These are phyloP conservation scores for Hecatera dysodea DNA, from an alignment of 2,888 invertebrate genomes.

Conservation along the genomic window DNA sequence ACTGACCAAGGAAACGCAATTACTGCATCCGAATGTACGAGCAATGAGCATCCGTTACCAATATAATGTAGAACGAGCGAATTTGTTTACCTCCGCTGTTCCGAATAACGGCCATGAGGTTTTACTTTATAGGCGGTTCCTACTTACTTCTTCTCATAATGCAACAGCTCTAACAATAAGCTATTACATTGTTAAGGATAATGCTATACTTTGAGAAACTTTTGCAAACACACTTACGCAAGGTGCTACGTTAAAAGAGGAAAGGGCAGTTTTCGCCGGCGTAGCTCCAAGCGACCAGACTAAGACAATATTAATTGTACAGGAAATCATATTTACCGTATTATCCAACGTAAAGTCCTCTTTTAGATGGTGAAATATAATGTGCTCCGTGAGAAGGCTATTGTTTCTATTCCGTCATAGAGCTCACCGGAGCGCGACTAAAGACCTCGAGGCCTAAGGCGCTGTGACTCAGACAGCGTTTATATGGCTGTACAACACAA, in stretches of 20 bases:
- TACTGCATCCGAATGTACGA: constrained; percentile 56
- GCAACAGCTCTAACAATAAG: constrained; percentile 45
- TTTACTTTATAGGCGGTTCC: constrained; percentile 54
- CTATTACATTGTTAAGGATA: constrained; percentile 47
- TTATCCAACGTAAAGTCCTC: constrained; percentile 57
- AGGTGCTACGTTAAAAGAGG: constrained; percentile 22
- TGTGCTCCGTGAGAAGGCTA: constrained; percentile 79
- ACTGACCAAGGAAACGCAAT: constrained; percentile 63
- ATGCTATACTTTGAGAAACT: constrained; percentile 40
- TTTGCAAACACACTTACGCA: constrained; percentile 40
- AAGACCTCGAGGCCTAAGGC: constrained; percentile 73
- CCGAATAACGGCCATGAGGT: constrained; percentile 64
- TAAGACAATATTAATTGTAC: constrained; percentile 55
- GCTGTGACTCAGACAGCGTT: constrained; percentile 73
- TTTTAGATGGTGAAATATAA: constrained; percentile 75
- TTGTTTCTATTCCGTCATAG: constrained; percentile 81
- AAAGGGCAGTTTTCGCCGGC: constrained; percentile 30
- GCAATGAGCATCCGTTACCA: constrained; percentile 59
- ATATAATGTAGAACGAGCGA: constrained; percentile 52
- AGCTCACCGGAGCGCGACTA: constrained; percentile 80
- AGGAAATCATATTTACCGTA: constrained; percentile 63
- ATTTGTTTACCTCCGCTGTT: constrained; percentile 62
- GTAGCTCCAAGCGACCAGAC: constrained; percentile 43
- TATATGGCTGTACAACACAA: constrained; percentile 56
- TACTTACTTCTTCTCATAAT: constrained; percentile 52